Evolutionary conservation across 2,888 invertebrate species (phyloP).

Genomic region (Sepioteuthis lessoniana): DNA sequence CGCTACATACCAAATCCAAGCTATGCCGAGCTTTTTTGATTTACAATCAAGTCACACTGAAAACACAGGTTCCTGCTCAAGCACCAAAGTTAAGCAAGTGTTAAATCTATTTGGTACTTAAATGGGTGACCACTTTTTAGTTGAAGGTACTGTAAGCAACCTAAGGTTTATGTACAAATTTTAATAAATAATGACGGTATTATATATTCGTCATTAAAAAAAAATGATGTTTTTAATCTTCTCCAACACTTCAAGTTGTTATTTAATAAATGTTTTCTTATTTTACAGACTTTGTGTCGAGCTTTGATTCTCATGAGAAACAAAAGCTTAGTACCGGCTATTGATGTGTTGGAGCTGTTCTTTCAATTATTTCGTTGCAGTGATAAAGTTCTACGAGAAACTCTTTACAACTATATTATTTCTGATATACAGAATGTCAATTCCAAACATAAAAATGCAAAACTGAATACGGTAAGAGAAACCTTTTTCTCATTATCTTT

Average conservation of each 20-base stretch:
- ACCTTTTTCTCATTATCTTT: not conserved
- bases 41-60: no score
- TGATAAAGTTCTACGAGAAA: conserved; percentile 90
- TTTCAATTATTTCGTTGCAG: conserved; percentile 92
- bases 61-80: no score
- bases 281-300: conserved; percentile 85
- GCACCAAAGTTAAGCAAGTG: no score
- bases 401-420: conserved; percentile 92
- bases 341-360: conserved; percentile 90
- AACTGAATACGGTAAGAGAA: conserved; percentile 82
- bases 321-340: conserved; percentile 90
- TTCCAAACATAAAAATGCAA: conserved; percentile 92
- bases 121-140: no score
- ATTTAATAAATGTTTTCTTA: conserved; percentile 44
- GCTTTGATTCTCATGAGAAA: conserved; percentile 94
- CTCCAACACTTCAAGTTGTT: not conserved
- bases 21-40: no score
- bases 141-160: no score
- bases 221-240: not conserved
- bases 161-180: no score
- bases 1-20: no score
- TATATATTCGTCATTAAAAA: not conserved
- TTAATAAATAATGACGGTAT: no score
- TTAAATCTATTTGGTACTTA: no score
- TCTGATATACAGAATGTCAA: conserved; percentile 96